Evolutionary conservation across 2,797 vertebrate species (phyloP).

Genomic region (Pampus argenteus): DNA sequence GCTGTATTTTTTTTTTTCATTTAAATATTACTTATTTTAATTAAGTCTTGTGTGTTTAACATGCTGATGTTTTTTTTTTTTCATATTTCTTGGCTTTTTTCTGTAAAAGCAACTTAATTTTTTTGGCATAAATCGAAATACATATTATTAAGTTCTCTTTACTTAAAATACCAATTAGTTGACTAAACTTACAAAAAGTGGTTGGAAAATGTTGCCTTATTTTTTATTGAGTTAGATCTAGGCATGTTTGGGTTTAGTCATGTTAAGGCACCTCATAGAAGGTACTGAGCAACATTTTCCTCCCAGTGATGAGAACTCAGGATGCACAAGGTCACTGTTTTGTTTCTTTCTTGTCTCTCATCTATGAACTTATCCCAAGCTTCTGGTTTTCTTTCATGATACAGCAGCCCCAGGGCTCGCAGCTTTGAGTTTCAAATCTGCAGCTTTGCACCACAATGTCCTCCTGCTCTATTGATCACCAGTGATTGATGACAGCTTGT

Average conservation of each 20-base stretch:
- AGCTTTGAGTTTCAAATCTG: slow-evolving; percentile 37
- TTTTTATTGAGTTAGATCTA: too few species aligned
- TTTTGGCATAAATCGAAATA: too few species aligned
- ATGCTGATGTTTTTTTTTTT: too few species aligned
- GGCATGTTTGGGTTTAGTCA: not conserved
- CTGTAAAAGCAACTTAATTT: too few species aligned
- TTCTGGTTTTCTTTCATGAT: slow-evolving; percentile 18
- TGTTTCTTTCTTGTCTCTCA: slow-evolving; percentile 16
- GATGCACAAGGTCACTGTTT: slow-evolving; percentile 38
- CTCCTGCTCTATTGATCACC: slow-evolving; percentile 63
- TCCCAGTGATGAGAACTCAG: slow-evolving; percentile 19
- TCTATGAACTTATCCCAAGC: not conserved
- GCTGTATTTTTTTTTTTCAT: too few species aligned
- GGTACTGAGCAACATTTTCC: slow-evolving; percentile 43
- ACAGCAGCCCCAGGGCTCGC: slow-evolving; percentile 17
- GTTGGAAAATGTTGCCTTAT: too few species aligned
- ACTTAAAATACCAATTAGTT: too few species aligned
- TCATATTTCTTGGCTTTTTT: too few species aligned
- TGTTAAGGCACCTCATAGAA: slow-evolving; percentile 6
- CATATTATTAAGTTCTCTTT: too few species aligned
- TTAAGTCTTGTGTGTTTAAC: too few species aligned
- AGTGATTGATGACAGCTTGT: slow-evolving; percentile 64
- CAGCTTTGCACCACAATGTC: slow-evolving; percentile 65
- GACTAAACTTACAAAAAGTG: too few species aligned
- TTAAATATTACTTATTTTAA: too few species aligned